A percentile compares a stretch with the other conserved stretches of the same genome.
Conservation (phyloP, 2,888 invertebrate genomes). For the Habrosyne pyritoides region DNA sequence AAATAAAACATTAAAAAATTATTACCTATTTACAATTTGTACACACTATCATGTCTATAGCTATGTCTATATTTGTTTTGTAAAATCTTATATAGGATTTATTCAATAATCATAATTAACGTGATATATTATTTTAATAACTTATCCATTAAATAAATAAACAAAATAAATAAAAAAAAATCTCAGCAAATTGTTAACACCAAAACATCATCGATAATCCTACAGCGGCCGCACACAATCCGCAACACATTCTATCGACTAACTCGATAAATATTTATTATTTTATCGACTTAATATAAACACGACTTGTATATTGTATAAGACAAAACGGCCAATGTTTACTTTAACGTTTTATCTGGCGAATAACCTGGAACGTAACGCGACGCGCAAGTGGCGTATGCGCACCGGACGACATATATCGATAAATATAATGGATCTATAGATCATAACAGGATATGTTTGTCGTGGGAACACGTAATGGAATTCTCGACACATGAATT, state of each 20-base stretch:
- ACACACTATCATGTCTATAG: no score
- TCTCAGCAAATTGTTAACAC: not conserved
- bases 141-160: no score
- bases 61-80: no score
- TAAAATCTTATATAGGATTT: no score
- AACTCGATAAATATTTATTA: not conserved
- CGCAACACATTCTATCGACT: not conserved
- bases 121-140: no score
- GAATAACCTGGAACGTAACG: slow-evolving; percentile 5
- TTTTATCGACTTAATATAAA: not conserved
- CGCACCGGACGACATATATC: slow-evolving; percentile 9
- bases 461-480: slow-evolving; percentile 26
- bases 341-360: slow-evolving; percentile 7
- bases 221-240: not conserved
- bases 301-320: not conserved
- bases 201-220: not conserved
- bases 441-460: slow-evolving; percentile 28
- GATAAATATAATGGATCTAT: slow-evolving; percentile 18
- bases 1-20: no score
- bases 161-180: not conserved
- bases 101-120: not conserved
- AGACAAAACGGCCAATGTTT: slow-evolving; percentile 7
- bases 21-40: no score
- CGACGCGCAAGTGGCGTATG: not conserved
- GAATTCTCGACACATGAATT: not conserved